Conservation (phyloP, 2,888 invertebrate genomes). For the Siphonodentalium dalli region DNA sequence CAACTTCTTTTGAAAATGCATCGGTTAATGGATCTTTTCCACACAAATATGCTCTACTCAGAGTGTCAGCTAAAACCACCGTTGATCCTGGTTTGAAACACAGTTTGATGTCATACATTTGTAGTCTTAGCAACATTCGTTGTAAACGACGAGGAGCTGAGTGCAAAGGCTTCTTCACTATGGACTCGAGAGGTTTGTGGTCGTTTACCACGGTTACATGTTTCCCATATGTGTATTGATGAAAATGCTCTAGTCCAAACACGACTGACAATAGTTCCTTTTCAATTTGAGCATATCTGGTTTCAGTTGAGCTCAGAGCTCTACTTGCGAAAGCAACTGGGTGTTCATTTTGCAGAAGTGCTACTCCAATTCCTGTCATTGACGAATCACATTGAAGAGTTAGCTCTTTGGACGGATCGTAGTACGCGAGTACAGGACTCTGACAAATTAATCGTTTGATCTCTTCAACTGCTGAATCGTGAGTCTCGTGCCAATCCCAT, state of each 20-base stretch:
- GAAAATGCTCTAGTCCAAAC: conserved; percentile 51
- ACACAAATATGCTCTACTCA: conserved; percentile 23
- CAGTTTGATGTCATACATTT: conserved; percentile 15
- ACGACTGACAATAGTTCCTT: conserved; percentile 28
- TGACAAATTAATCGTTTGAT: conserved; percentile 21
- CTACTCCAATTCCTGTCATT: conserved; percentile 25
- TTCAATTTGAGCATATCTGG: conserved; percentile 1
- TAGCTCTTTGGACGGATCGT: conserved; percentile 8
- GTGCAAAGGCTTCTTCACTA: conserved; percentile 47
- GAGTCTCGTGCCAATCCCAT: conserved; percentile 15
- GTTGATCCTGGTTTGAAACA: conserved; percentile 22
- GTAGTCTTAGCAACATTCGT: conserved; percentile 23
- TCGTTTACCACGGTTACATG: conserved; percentile 61
- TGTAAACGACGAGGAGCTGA: conserved; percentile 37
- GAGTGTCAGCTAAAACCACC: conserved; percentile 23
- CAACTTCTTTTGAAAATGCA: neutral
- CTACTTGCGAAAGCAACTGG: conserved; percentile 26
- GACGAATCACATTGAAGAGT: conserved; percentile 24
- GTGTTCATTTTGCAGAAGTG: conserved; percentile 28
- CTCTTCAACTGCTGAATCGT: conserved; percentile 15
- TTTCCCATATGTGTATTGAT: conserved; percentile 38
- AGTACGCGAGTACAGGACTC: conserved; percentile 12
- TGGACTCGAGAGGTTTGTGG: conserved; percentile 60
- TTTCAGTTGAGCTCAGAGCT: conserved; percentile 15
- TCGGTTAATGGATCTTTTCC: neutral